Base-by-base conservation (phyloP, 2,888 invertebrate species). In the Macaria liturata region DNA sequence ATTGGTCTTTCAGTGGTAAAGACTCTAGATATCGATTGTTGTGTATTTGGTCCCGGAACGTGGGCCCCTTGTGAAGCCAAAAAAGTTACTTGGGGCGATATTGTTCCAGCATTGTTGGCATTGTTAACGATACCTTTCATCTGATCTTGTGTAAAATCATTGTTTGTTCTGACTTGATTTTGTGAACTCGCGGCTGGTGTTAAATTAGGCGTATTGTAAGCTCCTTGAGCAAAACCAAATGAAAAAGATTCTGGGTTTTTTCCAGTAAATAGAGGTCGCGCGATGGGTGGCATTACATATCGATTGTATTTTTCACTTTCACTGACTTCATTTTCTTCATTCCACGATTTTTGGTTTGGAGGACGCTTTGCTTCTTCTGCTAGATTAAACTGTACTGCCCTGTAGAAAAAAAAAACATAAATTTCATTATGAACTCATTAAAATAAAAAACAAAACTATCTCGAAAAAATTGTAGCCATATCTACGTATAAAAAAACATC, bases 191-290 rank as follows among this genome's bases (percentile, higher is more conserved):
- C 77, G 49, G 86, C 75, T 52, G 80, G 63, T 50, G 75, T 66
- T 70, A 86, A 72, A 76, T 84, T 83, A 73, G 83, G 84, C 57
- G 72, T 64, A 58, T 81, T 81, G 6, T 64, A 64, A 34, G 69
- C 59, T 54, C 71, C 69, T 72, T 88, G 86, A 52, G 80, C 64
- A 68, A 83, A 83, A 64, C 81, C 83, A 67, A 85, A 83, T 3
- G 91, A 91, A 71, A 91, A 91, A n/a, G 91, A 88, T 78, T 91
- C 89, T 32, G 91, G 91, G 34, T 84, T 84, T 80, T 83, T 84
- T 32, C 91, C 91, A 30, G 91, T 91, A 66, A 88, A 91, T 62
- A 91, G 73, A 65, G 75, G 84, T 40, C 84, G 76, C 9, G 84
- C 77, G 32, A 80, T 52, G 7, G 59, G 72, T 44, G 76, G 64